These are phyloP conservation scores for Aphis craccivora DNA, from an alignment of 1,140 invertebrate species.

Conservation along the genomic window DNA sequence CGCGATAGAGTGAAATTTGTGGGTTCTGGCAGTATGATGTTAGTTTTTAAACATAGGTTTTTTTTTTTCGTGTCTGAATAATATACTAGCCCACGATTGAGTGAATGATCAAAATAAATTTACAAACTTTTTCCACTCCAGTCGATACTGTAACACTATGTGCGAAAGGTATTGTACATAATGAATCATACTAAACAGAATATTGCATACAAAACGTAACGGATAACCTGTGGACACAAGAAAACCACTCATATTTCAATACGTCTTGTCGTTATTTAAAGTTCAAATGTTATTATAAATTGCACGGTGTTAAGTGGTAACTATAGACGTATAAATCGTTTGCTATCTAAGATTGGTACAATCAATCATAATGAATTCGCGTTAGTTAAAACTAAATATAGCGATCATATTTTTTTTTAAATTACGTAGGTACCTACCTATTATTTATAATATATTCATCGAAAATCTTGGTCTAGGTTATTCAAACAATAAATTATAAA, in stretches of 20 bases:
- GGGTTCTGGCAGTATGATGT: background rate
- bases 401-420: background rate
- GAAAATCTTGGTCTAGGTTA: background rate
- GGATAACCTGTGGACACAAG: background rate
- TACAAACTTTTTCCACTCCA: background rate
- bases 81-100: background rate
- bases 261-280: background rate
- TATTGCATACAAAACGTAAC: background rate
- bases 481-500: background rate
- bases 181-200: background rate
- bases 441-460: background rate
- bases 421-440: background rate
- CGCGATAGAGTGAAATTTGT: background rate
- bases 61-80: background rate
- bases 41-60: background rate
- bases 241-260: background rate
- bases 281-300: background rate
- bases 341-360: background rate
- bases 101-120: background rate
- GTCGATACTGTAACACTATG: background rate
- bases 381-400: background rate
- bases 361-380: background rate
- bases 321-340: background rate
- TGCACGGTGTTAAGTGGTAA: background rate
- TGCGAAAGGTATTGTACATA: background rate